Evolutionary conservation across 37 sponge, comb jelly and placozoan genomes (phyloP), one percentile per base, ranked within the genome.

Genomic region (Halisarca cf. caerulea): DNA sequence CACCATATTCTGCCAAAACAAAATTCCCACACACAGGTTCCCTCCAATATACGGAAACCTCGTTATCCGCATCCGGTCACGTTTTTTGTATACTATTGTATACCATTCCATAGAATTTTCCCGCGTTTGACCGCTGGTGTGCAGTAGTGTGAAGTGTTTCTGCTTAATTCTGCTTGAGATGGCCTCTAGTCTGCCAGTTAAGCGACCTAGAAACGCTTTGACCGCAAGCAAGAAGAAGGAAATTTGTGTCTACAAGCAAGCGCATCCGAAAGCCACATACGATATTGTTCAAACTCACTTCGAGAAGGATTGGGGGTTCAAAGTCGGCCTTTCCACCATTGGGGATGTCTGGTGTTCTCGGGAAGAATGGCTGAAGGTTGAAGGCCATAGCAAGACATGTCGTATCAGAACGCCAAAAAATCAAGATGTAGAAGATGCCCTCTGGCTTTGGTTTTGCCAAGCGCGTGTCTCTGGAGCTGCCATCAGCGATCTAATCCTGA

Each of bases 31-130:
- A 71, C 34, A 71, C 40, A 71, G 14, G 14, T 71, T 71, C 14
- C 72, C 72, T 71, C 72, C 40, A 71, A 34, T 71, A 71, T 34
- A 35, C 40, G 72, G 72, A 71, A 71, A 71, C 72, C 72, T 71
- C 40, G 72, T 18, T 71, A 71, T 71, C 72, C 40, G 72, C 72
- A 71, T 71, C 72, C 40, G 41, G 37, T 71, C 72, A 71, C 72
- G 32, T 18, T 71, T 36, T 71, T 71, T 71, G 72, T 37, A 71
- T 71, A 71, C 72, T 71, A 30, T 71, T 71, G 72, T 71, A 37
- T 71, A 71, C 72, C 39, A 71, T 34, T 71, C 72, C 72, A 18
- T 71, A 71, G 14, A 71, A 71, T 71, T 71, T 71, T n/a, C 40
- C 72, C 72, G 14, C 72, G 28, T 35, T 71, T 71, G 32, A 71